Evolutionary conservation across 2,888 invertebrate genomes (phyloP), one percentile per base, ranked within the genome.

Genomic region (Yponomeuta plumbellus): DNA sequence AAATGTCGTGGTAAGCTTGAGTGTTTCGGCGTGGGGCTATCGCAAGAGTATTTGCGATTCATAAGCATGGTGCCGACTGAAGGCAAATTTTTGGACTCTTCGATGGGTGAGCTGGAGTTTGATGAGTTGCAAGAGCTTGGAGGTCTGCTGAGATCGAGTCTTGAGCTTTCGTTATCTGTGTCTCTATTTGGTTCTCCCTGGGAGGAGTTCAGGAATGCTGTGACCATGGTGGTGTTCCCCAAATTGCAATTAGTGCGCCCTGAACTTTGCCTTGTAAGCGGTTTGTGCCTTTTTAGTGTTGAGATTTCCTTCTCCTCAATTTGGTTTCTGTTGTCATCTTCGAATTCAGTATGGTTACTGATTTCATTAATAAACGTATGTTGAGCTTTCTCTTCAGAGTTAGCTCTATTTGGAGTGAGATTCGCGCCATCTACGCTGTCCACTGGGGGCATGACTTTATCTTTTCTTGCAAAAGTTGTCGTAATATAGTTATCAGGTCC

Each of bases 401-500:
- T 85, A 56, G 86, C 78, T 71, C 85, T 87, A 69, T 85, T 89
- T 66, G 88, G 86, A 66, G 90, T 86, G 52, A 84, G 71, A 69
- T 75, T 83, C 59, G 80, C 80, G 64, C 83, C 80, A 68, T 88
- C 88, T 58, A 83, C 79, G 8, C 74, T 75, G 66, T 86, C 84
- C 66, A 69, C 74, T 58, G 81, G 76, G 22, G 80, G 76, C 70
- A 75, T 75, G 22, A 78, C 76, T 71, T 85, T 88, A 66, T 88
- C 86, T 74, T 85, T 78, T 84, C 94, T 83, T 73, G 92, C 87
- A 85, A 91, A 90, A 63, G 93, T 92, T 62, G 95, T 94, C 69
- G 94, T 94, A 66, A 95, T 94, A 78, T 95, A 95, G 83, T 94
- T 95, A 83, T 95, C 95, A 65, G 94, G 93, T 62, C 94, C 95